Conservation (phyloP, 1,140 invertebrate species). For the Drosophila pandora region DNA sequence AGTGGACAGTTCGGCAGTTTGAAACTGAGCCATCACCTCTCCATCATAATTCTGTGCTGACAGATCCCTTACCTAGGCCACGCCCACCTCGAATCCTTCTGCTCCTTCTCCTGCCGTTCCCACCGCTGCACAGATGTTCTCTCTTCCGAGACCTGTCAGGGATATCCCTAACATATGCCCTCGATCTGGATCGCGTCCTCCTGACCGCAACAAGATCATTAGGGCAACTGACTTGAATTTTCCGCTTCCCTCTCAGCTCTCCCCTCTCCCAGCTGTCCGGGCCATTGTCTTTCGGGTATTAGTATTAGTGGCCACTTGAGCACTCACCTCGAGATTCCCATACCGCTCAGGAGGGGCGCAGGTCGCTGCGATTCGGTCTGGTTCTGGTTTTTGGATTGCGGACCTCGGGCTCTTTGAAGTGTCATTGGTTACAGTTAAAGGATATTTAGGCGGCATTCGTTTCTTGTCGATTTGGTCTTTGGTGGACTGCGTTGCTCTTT, state of each 20-base stretch:
- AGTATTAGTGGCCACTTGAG: conserved; percentile 12
- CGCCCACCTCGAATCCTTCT: conserved; percentile 22
- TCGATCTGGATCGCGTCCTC: background rate
- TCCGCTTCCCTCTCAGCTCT: conserved; percentile 11
- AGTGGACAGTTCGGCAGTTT: background rate
- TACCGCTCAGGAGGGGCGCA: conserved; percentile 59
- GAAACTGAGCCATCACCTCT: conserved; percentile 12
- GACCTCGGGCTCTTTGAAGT: conserved; percentile 58
- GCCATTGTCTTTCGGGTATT: conserved; percentile 6
- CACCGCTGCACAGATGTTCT: conserved; percentile 28
- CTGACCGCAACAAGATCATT: conserved; percentile 47
- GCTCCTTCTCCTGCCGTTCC: conserved; percentile 11
- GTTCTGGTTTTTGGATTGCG: conserved; percentile 11
- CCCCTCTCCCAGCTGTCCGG: background rate
- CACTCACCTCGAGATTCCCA: conserved; percentile 16
- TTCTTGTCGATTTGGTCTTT: conserved; percentile 34
- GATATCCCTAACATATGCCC: conserved; percentile 65
- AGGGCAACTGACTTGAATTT: conserved; percentile 34
- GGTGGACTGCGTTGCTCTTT: background rate
- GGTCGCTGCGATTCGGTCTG: conserved; percentile 29
- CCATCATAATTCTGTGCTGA: conserved; percentile 19
- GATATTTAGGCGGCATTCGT: conserved; percentile 73
- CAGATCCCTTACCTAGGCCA: conserved; percentile 21
- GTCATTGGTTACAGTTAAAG: conserved; percentile 80
- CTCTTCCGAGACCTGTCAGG: conserved; percentile 53